Evolutionary conservation across 2,888 invertebrate species (phyloP), one percentile per base, ranked within the genome.

Genomic region (Ditula angustiorana): DNA sequence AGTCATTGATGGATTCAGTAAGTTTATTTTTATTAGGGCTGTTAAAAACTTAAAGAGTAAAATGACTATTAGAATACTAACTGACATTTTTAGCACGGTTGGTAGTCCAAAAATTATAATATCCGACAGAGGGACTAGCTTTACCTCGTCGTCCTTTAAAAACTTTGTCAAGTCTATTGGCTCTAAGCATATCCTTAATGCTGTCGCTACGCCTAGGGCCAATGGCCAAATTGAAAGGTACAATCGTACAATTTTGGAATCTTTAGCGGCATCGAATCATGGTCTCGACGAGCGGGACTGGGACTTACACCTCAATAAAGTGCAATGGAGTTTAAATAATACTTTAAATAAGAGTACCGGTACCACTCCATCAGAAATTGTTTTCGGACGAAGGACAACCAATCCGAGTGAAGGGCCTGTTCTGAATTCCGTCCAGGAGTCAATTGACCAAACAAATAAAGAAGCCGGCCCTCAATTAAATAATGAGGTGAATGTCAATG

Each of bases 1-100:
- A 0, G 26, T 71, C 5, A 66, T 71, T 21, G 71, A 71, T n/a
- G 49, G 37, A 5, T 71, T 68, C 24, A 71, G 53, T 0, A 70
- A 70, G 35, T 71, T 58, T 33, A 50, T 67, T 5, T 53, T 67
- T 16, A 1, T 26, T 30, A 33, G 47, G 21, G 10, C 46, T 7
- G 67, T 59, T 3, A 62, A 21, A 28, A 53, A 62, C 24, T 55
- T 62, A 0, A 66, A 47, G 57, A 23, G 26, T n/a, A 66, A 53
- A 28, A 58, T 37, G 1, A 53, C 61, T 1, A 58, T 71, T 3
- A 68, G 63, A 16, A 46, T 57, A 7, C 21, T 71, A n/a, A 23
- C 60, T 41, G 60, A 63, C 0, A 33, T 59, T 2, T 53, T 66
- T 23, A 28, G 19, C 21, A 11, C 35, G 16, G 37, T 59, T 50